A percentile compares a stretch with the other conserved stretches of the same genome.
These are phyloP conservation scores for Bos taurus DNA, from an alignment of 2,113 vertebrate genomes.

Conservation along the genomic window DNA sequence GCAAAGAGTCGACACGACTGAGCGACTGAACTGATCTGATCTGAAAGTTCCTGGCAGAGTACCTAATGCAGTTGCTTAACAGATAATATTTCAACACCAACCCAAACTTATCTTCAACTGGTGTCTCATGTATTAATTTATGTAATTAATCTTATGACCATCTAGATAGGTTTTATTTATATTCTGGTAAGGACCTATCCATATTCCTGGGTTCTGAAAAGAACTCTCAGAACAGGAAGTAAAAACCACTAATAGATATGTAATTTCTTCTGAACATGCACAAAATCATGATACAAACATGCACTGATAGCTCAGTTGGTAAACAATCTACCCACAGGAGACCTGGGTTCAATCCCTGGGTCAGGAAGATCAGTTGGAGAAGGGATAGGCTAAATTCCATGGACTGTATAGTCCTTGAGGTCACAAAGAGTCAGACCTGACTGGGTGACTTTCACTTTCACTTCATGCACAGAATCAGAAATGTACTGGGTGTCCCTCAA, in stretches of 20 bases:
- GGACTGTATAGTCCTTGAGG: background rate
- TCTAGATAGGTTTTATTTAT: constrained; percentile 27
- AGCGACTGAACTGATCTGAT: too few species aligned
- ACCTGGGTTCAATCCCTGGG: background rate
- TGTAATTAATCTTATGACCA: background rate
- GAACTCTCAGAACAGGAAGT: background rate
- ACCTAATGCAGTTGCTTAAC: background rate
- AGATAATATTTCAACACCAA: background rate
- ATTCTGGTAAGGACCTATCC: background rate
- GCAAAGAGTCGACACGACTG: too few species aligned
- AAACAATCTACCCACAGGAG: background rate
- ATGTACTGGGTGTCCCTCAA: background rate
- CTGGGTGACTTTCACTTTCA: background rate
- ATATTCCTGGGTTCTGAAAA: background rate
- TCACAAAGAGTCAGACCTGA: background rate
- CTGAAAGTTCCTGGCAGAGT: background rate
- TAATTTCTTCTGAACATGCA: background rate
- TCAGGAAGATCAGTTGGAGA: background rate
- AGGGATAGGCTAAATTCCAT: background rate
- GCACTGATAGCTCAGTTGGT: background rate
- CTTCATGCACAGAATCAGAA: background rate
- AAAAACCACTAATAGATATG: background rate
- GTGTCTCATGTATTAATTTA: background rate
- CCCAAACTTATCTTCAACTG: background rate
- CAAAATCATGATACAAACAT: background rate